phyloP scores from a whole-genome alignment of 2,113 vertebrate species.

The Trinectes maculatus region DNA sequence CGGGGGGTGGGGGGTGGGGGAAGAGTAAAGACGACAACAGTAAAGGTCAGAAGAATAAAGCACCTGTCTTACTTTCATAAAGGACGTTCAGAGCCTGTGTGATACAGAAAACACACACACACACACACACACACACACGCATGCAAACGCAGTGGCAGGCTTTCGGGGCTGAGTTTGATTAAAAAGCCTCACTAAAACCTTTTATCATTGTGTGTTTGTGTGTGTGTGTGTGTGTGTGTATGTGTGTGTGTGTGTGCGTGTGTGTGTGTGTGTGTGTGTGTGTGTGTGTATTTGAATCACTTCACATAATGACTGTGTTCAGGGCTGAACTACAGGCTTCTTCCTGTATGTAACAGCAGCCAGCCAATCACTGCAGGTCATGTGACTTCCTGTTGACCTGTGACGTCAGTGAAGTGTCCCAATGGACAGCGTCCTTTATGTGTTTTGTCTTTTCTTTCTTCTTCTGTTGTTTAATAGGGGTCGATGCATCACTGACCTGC shows the following conservation, averaged over 20 bases:
- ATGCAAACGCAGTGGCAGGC: not conserved
- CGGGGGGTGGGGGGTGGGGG: not conserved
- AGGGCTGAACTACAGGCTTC: not conserved
- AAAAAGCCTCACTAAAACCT: constrained; percentile 15
- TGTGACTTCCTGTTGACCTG: no score
- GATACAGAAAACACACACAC: not conserved
- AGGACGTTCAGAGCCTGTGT: not conserved
- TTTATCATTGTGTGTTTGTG: constrained; percentile 11
- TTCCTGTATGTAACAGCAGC: not conserved
- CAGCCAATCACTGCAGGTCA: no score
- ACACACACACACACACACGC: not conserved
- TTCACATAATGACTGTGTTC: no score
- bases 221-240: not conserved
- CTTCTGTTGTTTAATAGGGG: no score
- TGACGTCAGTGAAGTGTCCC: no score
- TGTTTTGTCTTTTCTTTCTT: not conserved
- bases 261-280: not conserved
- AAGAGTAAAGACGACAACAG: not conserved
- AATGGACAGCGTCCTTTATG: no score
- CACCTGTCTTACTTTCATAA: not conserved
- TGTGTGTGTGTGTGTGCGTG: constrained; percentile 6
- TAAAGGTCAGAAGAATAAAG: not conserved
- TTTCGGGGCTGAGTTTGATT: constrained; percentile 14
- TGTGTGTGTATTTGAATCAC: no score
- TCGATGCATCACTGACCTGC: no score